Evolutionary conservation across 2,888 invertebrate genomes (phyloP).

Genomic region (Ditylenchus weischeri): DNA sequence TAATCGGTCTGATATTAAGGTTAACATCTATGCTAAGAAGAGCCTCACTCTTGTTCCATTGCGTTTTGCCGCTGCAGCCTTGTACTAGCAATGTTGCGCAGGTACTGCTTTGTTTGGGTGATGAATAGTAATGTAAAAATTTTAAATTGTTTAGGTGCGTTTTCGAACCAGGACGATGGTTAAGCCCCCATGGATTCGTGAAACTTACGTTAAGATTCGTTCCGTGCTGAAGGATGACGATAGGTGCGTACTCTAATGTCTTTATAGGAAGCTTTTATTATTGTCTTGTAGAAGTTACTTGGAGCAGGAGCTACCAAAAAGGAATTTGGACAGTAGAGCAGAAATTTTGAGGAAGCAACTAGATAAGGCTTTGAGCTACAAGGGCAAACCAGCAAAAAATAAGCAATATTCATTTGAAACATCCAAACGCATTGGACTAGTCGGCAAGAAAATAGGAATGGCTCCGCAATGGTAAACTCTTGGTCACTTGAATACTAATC

Average conservation of each 20-base stretch:
- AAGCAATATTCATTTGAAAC: constrained; percentile 14
- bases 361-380: neutral
- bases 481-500: constrained; percentile 18
- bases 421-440: constrained; percentile 41
- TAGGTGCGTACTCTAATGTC: constrained; percentile 10
- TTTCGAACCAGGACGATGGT: constrained; percentile 44
- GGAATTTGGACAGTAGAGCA: neutral
- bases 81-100: too few species aligned
- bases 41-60: too few species aligned
- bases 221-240: constrained; percentile 20
- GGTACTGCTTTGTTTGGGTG: neutral
- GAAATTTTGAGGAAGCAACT: neutral
- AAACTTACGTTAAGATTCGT: constrained; percentile 27
- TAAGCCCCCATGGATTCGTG: constrained; percentile 46
- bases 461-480: constrained; percentile 78
- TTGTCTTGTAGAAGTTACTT: constrained; percentile 13
- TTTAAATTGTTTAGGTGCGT: constrained; percentile 21
- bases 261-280: neutral
- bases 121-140: neutral
- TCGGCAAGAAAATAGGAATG: constrained; percentile 56
- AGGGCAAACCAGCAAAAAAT: neutral
- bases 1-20: too few species aligned
- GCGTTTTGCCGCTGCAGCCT: too few species aligned
- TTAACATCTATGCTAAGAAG: too few species aligned
- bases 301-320: constrained; percentile 5